Conservation (phyloP, 2,113 vertebrate genomes). For the rabbit (Oryctolagus cuniculus) region mOryCun1.1 NC_091435.1:91830001-91830500, state of each 20-base stretch:
- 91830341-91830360: background rate
- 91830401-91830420: background rate
- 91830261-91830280: slow-evolving; percentile 35
- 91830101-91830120: background rate
- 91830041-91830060: background rate
- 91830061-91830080: rapidly evolving
- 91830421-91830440: background rate
- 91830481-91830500: background rate
- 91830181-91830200: background rate
- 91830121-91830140: background rate
- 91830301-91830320: background rate
- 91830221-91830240: background rate
- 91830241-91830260: slow-evolving; percentile 21
- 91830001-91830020: background rate
- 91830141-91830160: background rate
- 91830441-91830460: background rate
- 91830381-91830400: background rate
- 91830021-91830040: slow-evolving; percentile 22
- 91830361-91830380: background rate
- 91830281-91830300: background rate
- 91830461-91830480: background rate
- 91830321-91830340: background rate
- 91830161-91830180: background rate
- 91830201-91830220: background rate
- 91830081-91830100: background rate